phyloP scores from a whole-genome alignment of 2,888 invertebrate species.

The Petrolisthes manimaculis region DNA sequence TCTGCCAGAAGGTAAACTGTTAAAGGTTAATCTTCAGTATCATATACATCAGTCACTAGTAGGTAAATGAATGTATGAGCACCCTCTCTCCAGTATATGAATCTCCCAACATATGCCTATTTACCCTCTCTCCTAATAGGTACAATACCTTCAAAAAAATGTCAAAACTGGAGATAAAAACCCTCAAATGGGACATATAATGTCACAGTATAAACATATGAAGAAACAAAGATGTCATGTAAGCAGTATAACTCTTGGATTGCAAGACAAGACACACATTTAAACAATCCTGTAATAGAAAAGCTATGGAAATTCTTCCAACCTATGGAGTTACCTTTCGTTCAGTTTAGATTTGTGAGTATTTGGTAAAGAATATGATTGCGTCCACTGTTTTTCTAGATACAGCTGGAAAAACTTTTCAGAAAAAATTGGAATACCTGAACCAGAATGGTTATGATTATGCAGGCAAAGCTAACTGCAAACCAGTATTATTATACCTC shows the following conservation, averaged over 20 bases:
- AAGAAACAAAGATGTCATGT: slow-evolving; percentile 45
- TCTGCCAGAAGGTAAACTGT: slow-evolving; percentile 9
- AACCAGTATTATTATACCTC: background rate
- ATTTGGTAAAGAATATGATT: slow-evolving; percentile 53
- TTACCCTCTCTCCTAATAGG: background rate
- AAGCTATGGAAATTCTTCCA: slow-evolving; percentile 55
- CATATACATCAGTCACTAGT: slow-evolving; percentile 15
- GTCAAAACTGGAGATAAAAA: slow-evolving; percentile 50
- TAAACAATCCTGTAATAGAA: slow-evolving; percentile 56
- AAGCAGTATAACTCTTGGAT: slow-evolving; percentile 36
- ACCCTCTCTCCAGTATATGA: slow-evolving; percentile 55
- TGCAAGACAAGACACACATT: slow-evolving; percentile 50
- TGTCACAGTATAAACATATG: slow-evolving; percentile 45
- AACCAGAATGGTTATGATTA: slow-evolving; percentile 2
- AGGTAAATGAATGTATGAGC: slow-evolving; percentile 52
- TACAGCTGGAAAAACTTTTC: background rate
- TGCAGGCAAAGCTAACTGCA: slow-evolving; percentile 7
- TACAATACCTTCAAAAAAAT: slow-evolving; percentile 20
- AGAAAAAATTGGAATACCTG: background rate
- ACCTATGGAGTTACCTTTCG: slow-evolving; percentile 46
- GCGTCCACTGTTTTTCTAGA: slow-evolving; percentile 35
- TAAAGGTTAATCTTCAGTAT: slow-evolving; percentile 35
- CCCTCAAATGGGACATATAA: slow-evolving; percentile 35
- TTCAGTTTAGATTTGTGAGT: slow-evolving; percentile 45
- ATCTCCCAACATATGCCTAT: slow-evolving; percentile 14